Evolutionary conservation across 2,797 vertebrate genomes (phyloP).

Genomic region (Cichlasoma orientale): DNA sequence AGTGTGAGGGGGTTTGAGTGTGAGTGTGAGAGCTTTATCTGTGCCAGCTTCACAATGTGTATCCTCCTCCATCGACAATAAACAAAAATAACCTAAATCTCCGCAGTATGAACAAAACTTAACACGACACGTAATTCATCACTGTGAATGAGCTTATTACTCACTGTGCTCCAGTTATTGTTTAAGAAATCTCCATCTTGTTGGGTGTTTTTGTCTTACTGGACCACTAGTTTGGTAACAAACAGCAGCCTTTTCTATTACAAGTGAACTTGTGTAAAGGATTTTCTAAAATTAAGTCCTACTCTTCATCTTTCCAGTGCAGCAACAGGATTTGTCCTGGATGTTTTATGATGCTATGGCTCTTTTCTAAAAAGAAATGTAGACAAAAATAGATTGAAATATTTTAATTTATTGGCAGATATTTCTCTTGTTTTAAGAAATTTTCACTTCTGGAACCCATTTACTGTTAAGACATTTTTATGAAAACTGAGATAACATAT

Average conservation of each 20-base stretch:
- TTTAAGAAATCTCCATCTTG: no score
- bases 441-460: not conserved
- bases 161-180: no score
- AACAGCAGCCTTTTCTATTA: not conserved
- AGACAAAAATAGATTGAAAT: not conserved
- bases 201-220: no score
- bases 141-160: no score
- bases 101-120: not conserved
- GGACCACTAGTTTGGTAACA: not conserved
- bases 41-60: no score
- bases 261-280: not conserved
- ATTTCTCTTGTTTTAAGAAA: not conserved
- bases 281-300: not conserved
- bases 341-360: not conserved
- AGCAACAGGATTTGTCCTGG: not conserved
- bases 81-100: fast-evolving
- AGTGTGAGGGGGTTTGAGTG: no score
- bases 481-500: fast-evolving
- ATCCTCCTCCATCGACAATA: no score
- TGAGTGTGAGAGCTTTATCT: no score
- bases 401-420: not conserved
- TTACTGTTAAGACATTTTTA: fast-evolving
- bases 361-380: not conserved
- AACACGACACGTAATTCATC: not conserved
- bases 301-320: not conserved